phyloP scores from a whole-genome alignment of 1,140 invertebrate species.

The Brachystomella parvula region DNA sequence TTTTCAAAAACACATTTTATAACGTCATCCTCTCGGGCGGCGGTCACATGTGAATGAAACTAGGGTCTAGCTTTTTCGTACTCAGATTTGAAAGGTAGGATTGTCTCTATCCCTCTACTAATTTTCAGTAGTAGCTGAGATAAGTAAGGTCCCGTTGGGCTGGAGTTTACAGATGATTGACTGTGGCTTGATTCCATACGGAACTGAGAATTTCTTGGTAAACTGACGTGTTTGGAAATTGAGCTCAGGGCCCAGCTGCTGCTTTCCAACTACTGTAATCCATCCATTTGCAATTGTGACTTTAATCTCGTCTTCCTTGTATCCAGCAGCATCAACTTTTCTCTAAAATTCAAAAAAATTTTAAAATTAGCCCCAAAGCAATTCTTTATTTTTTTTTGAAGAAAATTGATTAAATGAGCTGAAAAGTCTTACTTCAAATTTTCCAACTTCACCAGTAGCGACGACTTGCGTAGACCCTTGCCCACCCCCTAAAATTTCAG shows the following conservation, averaged over 20 bases:
- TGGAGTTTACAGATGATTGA: background rate
- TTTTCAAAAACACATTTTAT: too few relatives aligned
- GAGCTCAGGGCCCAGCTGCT: background rate
- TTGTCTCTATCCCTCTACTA: too few relatives aligned
- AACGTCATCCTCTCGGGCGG: too few relatives aligned
- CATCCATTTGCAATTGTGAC: background rate
- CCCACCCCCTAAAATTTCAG: background rate
- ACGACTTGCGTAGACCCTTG: background rate
- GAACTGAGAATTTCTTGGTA: conserved; percentile 4
- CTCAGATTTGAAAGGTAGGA: too few relatives aligned
- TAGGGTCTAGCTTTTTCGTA: too few relatives aligned
- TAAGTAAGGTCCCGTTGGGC: background rate
- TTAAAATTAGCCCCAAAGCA: background rate
- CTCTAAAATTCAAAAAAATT: background rate
- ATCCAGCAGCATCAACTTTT: background rate
- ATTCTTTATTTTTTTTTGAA: background rate
- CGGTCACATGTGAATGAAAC: too few relatives aligned
- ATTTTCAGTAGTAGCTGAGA: background rate
- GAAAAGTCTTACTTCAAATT: background rate
- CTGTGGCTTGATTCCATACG: background rate
- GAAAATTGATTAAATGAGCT: background rate
- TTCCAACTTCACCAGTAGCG: background rate
- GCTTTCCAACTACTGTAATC: background rate
- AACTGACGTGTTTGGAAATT: background rate
- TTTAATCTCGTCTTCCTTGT: conserved; percentile 1